Conservation (phyloP, 1,140 invertebrate genomes). For the Bilobella aurantiaca region DNA sequence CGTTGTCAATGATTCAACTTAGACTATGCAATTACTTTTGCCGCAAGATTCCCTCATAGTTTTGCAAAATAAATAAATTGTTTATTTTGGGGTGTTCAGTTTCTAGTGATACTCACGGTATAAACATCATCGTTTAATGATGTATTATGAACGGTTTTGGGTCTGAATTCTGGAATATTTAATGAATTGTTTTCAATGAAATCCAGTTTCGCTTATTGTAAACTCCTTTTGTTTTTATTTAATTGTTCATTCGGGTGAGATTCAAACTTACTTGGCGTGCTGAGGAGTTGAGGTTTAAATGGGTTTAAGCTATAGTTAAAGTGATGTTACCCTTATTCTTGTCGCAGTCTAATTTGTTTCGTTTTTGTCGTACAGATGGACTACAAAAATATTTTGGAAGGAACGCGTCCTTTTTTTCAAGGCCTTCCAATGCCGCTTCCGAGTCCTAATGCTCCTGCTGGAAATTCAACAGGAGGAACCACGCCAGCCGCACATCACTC, state of each 20-base stretch:
- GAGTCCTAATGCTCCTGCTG: constrained; percentile 1
- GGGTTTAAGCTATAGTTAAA: background rate
- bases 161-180: too few species aligned
- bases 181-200: too few species aligned
- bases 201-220: background rate
- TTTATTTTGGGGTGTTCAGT: too few species aligned
- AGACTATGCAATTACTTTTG: too few species aligned
- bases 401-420: constrained; percentile 33
- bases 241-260: background rate
- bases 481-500: background rate
- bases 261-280: background rate
- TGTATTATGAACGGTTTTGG: too few species aligned
- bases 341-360: background rate
- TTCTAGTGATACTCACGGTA: too few species aligned
- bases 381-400: constrained; percentile 34
- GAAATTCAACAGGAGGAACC: constrained; percentile 7
- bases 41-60: too few species aligned
- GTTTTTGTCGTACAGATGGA: constrained; percentile 27
- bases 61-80: too few species aligned
- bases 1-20: too few species aligned
- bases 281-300: background rate
- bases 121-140: too few species aligned
- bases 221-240: background rate
- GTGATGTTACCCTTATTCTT: too few species aligned
- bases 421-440: constrained; percentile 25